Base-by-base conservation (phyloP, 2,797 vertebrate genomes). In the Chelonia mydas region DNA sequence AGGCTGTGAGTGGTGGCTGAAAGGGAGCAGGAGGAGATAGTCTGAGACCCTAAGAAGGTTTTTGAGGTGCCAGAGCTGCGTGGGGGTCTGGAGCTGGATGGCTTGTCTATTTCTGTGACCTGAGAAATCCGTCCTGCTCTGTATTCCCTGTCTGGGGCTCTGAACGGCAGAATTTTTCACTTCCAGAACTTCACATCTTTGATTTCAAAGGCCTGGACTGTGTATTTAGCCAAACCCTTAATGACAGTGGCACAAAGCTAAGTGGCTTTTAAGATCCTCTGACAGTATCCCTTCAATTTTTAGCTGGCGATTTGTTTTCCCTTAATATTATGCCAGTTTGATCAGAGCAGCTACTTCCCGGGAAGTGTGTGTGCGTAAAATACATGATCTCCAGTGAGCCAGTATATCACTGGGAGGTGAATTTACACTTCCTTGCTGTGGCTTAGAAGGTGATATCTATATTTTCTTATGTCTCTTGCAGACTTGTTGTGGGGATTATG, bases 401-500 rank as follows among this genome's bases (percentile, higher is more conserved):
- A 68, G 45, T 65, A 83, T 83, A 68, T 79, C 15, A 28, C 92
- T 55, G 45, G 77, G 94, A 74, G 84, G 7, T 50, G 89, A 91
- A 82, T 23, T 27, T 72, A 65, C 51, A 2, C 11, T 57, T 97
- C 93, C 94, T 87, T 92, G 80, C 95, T 87, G 97, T 77, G 94
- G 19, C 47, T 93, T 47, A 51, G 59, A 87, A 54, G 51, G 59
- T 83, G 89, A 0, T 21, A 85, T 95, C 90, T 84, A 2, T 87
- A 89, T 96, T 96, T 97, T 95, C 93, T 91, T 82, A 82, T 33
- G 59, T 92, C 4, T 51, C 86, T 86, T 88, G 55, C 85, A 78
- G 76, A 89, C 19, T 84, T 8, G 88, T 84, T 61, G 2, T 84
- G 87, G 94, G 27, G 96, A 97, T 98, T 97, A 96, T 94, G 95